Percentiles rank a stretch among this genome's conserved stretches.
These are phyloP conservation scores for Drosophila paracracens DNA, from an alignment of 2,888 invertebrate genomes.

Conservation along the genomic window DNA sequence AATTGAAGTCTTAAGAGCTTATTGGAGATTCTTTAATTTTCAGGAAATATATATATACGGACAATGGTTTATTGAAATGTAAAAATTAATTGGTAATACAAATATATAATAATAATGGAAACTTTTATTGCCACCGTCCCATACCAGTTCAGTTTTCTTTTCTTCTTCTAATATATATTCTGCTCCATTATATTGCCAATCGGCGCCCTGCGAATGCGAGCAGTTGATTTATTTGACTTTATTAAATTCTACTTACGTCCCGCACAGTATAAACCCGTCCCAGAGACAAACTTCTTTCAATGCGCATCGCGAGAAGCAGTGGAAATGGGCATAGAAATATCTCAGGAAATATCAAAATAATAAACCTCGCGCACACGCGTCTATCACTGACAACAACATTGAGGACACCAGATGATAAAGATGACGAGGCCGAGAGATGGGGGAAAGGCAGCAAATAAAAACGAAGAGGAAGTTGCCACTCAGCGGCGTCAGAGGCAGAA, in stretches of 20 bases:
- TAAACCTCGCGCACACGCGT: slow-evolving; percentile 59
- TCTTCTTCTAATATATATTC: background rate
- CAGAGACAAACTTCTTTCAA: slow-evolving; percentile 45
- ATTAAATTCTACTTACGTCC: slow-evolving; percentile 47
- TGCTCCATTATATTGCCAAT: slow-evolving; percentile 10
- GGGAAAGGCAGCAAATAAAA: slow-evolving; percentile 42
- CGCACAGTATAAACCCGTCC: slow-evolving; percentile 19
- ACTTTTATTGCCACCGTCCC: background rate
- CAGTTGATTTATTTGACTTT: slow-evolving; percentile 45
- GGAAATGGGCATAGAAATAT: slow-evolving; percentile 55
- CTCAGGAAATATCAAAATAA: slow-evolving; percentile 69
- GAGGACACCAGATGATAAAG: slow-evolving; percentile 45
- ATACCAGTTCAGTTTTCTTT: background rate
- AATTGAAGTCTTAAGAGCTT: background rate
- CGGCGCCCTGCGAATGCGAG: background rate
- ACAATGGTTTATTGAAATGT: background rate
- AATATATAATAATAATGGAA: background rate
- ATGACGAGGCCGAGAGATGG: slow-evolving; percentile 23
- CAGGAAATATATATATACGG: background rate
- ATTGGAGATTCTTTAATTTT: background rate
- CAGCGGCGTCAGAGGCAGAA: slow-evolving; percentile 55
- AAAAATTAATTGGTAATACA: background rate
- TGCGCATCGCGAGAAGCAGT: slow-evolving; percentile 10
- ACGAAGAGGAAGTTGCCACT: slow-evolving; percentile 65
- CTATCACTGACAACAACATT: slow-evolving; percentile 26